Conservation (phyloP, 2,888 invertebrate species). For the Meghimatium bilineatum region DNA sequence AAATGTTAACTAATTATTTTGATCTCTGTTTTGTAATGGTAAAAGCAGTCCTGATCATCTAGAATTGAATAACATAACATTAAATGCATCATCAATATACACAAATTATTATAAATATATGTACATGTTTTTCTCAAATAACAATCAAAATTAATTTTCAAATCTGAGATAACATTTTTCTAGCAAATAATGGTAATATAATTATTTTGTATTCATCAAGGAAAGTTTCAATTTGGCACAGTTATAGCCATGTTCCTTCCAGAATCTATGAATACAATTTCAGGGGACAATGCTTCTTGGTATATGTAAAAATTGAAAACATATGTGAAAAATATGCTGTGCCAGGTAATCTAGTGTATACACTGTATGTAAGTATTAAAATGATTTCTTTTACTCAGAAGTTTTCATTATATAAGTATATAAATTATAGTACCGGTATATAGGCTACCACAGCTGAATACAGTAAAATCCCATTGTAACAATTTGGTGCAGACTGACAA, state of each 20-base stretch:
- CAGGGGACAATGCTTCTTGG: neutral
- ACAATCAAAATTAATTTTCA: neutral
- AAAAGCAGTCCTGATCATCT: neutral
- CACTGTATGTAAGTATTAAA: neutral
- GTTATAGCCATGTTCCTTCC: constrained; percentile 6
- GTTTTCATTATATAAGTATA: neutral
- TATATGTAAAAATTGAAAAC: neutral
- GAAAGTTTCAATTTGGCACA: constrained; percentile 13
- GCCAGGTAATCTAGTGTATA: neutral
- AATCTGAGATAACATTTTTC: neutral
- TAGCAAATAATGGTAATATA: neutral
- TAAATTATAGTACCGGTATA: no score
- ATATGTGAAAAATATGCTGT: neutral
- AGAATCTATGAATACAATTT: neutral
- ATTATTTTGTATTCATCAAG: constrained; percentile 10
- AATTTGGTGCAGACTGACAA: no score
- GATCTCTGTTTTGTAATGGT: neutral
- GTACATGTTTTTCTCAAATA: neutral
- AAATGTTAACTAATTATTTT: neutral
- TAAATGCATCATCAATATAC: neutral
- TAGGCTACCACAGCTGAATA: no score
- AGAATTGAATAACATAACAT: neutral
- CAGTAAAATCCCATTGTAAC: no score
- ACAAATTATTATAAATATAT: constrained; percentile 6
- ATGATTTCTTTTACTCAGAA: neutral